Conservation (phyloP, 2,888 invertebrate genomes). For the Scotopteryx bipunctaria region DNA sequence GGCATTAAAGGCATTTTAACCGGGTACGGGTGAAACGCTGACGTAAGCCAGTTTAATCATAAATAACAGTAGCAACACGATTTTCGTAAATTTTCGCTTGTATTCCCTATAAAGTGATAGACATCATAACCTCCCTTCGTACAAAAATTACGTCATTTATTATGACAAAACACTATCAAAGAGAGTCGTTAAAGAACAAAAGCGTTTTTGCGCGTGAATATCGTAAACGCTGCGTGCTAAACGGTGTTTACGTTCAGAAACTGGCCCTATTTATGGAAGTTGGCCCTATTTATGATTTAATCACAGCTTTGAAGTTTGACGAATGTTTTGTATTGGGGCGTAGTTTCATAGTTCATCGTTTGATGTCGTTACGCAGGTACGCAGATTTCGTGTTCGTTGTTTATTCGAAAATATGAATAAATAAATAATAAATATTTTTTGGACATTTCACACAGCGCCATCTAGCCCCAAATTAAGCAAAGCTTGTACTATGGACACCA, state of each 20-base stretch:
- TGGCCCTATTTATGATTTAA: conserved; percentile 70
- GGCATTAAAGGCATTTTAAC: too few relatives aligned
- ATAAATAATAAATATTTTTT: not conserved
- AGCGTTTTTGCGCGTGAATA: conserved; percentile 37
- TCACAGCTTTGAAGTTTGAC: conserved; percentile 78
- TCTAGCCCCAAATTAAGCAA: too few relatives aligned
- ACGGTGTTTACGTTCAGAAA: conserved; percentile 43
- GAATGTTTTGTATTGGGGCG: conserved; percentile 63
- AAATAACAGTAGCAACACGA: too few relatives aligned
- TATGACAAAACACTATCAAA: conserved; percentile 34
- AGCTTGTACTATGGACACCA: too few relatives aligned
- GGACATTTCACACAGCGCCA: not conserved
- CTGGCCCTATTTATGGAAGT: conserved; percentile 22
- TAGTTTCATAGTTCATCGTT: too few relatives aligned
- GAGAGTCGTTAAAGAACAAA: conserved; percentile 38
- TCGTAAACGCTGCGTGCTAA: conserved; percentile 59
- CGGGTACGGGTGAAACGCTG: too few relatives aligned
- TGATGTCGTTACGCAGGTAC: conserved; percentile 2
- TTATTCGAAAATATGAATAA: not conserved
- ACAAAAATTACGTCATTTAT: conserved; percentile 26
- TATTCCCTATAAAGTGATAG: not conserved
- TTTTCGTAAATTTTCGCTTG: too few relatives aligned
- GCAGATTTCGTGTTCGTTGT: not conserved
- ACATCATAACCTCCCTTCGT: conserved; percentile 6
- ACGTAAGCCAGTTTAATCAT: too few relatives aligned